Percentiles rank a stretch among this genome's conserved stretches.
phyloP scores from a whole-genome alignment of 1,140 invertebrate genomes.

The Papilio glaucus region DNA sequence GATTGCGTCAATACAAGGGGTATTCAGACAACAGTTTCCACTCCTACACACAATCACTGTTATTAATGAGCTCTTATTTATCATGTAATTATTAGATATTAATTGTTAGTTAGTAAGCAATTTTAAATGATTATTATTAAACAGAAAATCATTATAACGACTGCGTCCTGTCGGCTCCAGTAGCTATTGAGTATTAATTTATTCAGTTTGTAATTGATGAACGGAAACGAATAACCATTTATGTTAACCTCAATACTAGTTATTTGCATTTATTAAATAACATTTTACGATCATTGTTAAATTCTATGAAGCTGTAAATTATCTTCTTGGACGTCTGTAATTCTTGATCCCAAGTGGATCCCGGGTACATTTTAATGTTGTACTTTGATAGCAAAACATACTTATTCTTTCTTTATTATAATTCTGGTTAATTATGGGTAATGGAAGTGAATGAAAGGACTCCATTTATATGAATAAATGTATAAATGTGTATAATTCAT shows the following conservation, averaged over 20 bases:
- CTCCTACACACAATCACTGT: neutral
- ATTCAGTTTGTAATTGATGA: slow-evolving; percentile 15
- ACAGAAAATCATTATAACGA: neutral
- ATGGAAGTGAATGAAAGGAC: too few relatives aligned
- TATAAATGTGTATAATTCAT: too few relatives aligned
- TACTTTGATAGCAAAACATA: too few relatives aligned
- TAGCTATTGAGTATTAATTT: neutral
- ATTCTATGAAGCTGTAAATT: neutral
- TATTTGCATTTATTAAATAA: neutral
- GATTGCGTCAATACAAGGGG: neutral
- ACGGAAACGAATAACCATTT: neutral
- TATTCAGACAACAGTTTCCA: neutral
- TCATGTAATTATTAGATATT: neutral
- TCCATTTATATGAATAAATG: too few relatives aligned
- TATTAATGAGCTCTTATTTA: neutral
- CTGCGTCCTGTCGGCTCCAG: neutral
- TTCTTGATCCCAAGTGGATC: too few relatives aligned
- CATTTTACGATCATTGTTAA: neutral
- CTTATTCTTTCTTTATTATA: too few relatives aligned
- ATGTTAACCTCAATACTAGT: slow-evolving; percentile 12
- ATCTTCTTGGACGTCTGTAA: neutral
- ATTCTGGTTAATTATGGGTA: too few relatives aligned
- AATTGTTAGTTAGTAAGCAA: neutral
- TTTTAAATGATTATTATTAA: slow-evolving; percentile 1
- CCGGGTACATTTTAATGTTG: too few relatives aligned